Conservation (phyloP, 1,140 invertebrate species). For the Drosophila repletoides region DNA sequence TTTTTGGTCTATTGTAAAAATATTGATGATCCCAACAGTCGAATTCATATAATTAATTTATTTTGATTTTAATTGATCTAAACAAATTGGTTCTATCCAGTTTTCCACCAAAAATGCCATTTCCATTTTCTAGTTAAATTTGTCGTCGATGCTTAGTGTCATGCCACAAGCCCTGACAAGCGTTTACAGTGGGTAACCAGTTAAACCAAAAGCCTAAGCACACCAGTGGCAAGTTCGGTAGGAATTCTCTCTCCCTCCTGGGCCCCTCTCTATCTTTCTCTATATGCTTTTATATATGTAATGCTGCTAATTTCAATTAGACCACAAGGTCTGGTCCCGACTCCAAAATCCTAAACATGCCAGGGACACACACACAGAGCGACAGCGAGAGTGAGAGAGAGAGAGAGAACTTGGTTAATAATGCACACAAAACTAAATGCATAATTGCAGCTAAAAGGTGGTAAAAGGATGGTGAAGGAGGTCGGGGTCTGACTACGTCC, state of each 20-base stretch:
- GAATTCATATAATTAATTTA: background rate
- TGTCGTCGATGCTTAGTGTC: background rate
- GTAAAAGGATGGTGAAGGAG: background rate
- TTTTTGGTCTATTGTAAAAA: background rate
- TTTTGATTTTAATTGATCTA: too few species aligned
- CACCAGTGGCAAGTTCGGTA: constrained; percentile 26
- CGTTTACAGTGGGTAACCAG: constrained; percentile 30
- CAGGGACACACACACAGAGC: constrained; percentile 41
- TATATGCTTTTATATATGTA: constrained; percentile 8
- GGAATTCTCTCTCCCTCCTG: background rate
- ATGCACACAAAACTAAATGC: constrained; percentile 81
- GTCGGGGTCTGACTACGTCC: too few species aligned
- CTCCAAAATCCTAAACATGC: constrained; percentile 19
- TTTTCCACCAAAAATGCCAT: constrained; percentile 5
- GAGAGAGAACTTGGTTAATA: constrained; percentile 72
- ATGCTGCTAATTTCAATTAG: constrained; percentile 74
- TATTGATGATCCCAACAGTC: too few species aligned
- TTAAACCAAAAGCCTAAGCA: constrained; percentile 32
- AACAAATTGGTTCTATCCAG: constrained; percentile 6
- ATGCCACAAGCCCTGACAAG: constrained; percentile 15
- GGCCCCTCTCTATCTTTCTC: background rate
- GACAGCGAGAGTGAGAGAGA: too few species aligned
- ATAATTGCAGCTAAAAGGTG: constrained; percentile 56
- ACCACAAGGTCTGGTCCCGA: constrained; percentile 39
- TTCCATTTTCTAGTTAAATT: constrained; percentile 2